A percentile compares a stretch with the other conserved stretches of the same genome.
Evolutionary conservation across 2,797 vertebrate species (phyloP).

Genomic region (Ceyx erithaca): DNA sequence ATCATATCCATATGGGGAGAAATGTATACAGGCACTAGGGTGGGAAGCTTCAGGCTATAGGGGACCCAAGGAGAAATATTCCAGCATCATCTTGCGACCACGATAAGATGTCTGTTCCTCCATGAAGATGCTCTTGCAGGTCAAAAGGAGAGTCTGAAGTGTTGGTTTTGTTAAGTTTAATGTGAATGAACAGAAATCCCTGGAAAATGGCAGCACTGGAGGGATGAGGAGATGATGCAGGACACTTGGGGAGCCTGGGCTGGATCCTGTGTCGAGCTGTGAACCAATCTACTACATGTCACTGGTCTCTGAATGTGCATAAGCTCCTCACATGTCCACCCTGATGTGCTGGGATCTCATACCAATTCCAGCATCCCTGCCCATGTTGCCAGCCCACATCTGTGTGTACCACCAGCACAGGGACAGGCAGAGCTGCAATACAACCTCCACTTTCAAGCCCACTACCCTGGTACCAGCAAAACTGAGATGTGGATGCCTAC

Average conservation of each 20-base stretch:
- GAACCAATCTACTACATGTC: neutral
- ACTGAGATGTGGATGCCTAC: neutral
- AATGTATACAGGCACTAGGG: fast-evolving
- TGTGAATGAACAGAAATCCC: neutral
- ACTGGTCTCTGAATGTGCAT: neutral
- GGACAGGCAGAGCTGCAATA: neutral
- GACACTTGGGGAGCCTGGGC: neutral
- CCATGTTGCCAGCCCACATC: fast-evolving
- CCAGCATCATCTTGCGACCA: neutral
- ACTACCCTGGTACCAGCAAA: neutral
- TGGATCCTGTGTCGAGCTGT: neutral
- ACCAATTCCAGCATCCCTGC: neutral
- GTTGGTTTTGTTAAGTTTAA: neutral
- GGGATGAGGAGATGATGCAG: neutral
- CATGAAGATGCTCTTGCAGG: neutral
- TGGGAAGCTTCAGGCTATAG: neutral
- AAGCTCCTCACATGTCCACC: neutral
- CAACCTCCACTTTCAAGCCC: neutral
- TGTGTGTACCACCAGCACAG: neutral
- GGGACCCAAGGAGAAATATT: neutral
- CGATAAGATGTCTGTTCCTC: neutral
- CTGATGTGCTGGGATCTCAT: neutral
- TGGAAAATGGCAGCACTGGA: neutral
- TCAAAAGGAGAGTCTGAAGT: neutral
- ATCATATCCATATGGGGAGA: neutral